Evolutionary conservation across 2,113 vertebrate genomes (phyloP), one percentile per base, ranked within the genome.

Genomic region (Serranochromis macrocephalus): DNA sequence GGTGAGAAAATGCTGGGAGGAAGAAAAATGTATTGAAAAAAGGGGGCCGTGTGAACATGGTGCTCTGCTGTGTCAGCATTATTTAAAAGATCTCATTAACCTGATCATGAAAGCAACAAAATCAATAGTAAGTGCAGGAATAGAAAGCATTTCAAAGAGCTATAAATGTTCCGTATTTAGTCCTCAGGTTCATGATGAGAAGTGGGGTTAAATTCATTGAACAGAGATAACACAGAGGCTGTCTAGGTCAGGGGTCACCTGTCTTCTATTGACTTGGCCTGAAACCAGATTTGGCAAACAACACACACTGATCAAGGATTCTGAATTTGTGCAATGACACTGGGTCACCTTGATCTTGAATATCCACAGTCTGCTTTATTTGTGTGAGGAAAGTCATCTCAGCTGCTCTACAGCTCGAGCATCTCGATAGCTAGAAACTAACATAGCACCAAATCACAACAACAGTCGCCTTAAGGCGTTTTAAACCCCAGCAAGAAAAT

Each of bases 41-140:
- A n/a, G 29, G 33, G 13, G 24, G 5, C 3, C 40, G 33, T 84
- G 47, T 75, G 58, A 82, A 84, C 55, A 53, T 26, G 78, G 81
- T 66, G 63, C 63, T 24, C 19, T 81, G 91, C 84, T 91, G 87
- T 51, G 88, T 88, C 89, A 95, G 93, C 92, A 96, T 95, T 95
- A 95, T 96, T 96, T 93, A 96, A 92, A 78, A 92, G 79, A 82
- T 91, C 90, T 94, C 91, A 93, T 96, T 96, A 96, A 94, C 93
- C 91, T 90, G 93, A 87, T 79, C 85, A 82, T 85, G 87, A 90
- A 85, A 85, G 63, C 47, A 73, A 89, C 89, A 40, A 75, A 89
- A 96, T 95, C 93, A 88, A 94, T 95, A 92, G 29, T 49, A 49
- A 8, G 55, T 54, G 16, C 80, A 89, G 82, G 87, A 61, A 89